Base-by-base conservation (phyloP, 2,888 invertebrate genomes). In the Molanna angustata region DNA sequence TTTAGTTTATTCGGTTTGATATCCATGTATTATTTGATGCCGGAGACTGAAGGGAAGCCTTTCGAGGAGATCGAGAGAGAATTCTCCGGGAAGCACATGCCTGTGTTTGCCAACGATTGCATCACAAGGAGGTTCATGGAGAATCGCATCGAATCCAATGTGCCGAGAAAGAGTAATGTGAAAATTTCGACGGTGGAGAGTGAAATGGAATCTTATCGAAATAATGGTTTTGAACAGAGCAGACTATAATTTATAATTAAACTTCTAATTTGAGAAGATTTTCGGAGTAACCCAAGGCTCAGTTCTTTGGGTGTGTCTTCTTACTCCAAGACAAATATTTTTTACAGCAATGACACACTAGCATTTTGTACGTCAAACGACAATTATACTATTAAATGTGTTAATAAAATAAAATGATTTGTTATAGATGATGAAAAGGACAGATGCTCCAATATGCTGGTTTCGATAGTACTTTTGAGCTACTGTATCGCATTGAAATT, bases 1-100 rank as follows among this genome's bases (percentile, higher is more conserved):
- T 71, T 76, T 37, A 72, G 72, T 11, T 69, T 73, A 40, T 41
- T 71, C 0, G 80, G 80, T 20, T 69, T 77, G 2, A 61, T 78
- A 6, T 78, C 73, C 55, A 65, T 80, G 2, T 80, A 78, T 63
- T 74, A 78, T 62, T 72, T 71, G 53, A 62, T 80, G 55, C 78
- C 79, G 22, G 80, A 81, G 64, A 80, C 81, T 0, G 80, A 81
- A 68, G 78, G 78, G 0, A 74, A 71, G 49, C 66, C 71, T 0
- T 67, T 80, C 9, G 72, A 74, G 64, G 76, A 79, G 60, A 78
- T 80, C 11, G 79, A 80, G 62, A 64, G 67, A 0, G 72, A 69
- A 54, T 79, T 74, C 57, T 66, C 64, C 19, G 73, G 73, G 4
- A 63, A 70, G 56, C 58, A 68, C 7, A 39, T 50, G 13, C 51